Base-by-base conservation (phyloP, 2,888 invertebrate genomes). In the Melanophora roralis region DNA sequence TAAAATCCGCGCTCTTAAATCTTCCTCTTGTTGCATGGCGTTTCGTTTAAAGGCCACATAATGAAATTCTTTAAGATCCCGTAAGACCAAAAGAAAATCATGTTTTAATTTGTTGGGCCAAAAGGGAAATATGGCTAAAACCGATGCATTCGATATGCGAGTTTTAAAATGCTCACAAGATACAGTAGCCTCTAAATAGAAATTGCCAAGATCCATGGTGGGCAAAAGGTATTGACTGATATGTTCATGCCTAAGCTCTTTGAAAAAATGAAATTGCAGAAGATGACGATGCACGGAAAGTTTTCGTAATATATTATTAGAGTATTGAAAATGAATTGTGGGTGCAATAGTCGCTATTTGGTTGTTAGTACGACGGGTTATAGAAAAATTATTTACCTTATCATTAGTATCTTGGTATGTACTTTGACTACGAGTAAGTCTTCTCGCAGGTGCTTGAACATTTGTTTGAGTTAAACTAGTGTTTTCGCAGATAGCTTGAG, bases 21-120 rank as follows among this genome's bases (percentile, higher is more conserved):
- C 81, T 2, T 49, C 64, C 0, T 60, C 51, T 1, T 40, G 49
- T 2, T 49, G 14, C 38, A 49, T 59, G 0, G 19, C 1, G n/a
- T 8, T 8, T 19, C 45, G 45, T 14, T 69, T n/a, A 36, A 38
- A 76, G 1, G 32, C n/a, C 14, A n/a, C 51, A 21, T 68, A 82
- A 64, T 82, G 81, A 45, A 77, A 82, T 78, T 82, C 82, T 32
- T 68, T 71, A 2, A 82, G 47, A 64, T 74, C 71, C 7, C 49
- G 59, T 27, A 82, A 47, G 34, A 82, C 60, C 8, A 60, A 51
- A 3, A 76, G 43, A 38, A 82, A 59, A 72, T 82, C 81, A 19
- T 43, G 14, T 27, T 71, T 64, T 38, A 68, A 9, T 12, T 8
- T 16, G 47, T 32, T 0, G 12, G 79, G 36, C 67, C 69, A 74